phyloP scores from a whole-genome alignment of 2,888 invertebrate genomes.

The Nasonia oneida region DNA sequence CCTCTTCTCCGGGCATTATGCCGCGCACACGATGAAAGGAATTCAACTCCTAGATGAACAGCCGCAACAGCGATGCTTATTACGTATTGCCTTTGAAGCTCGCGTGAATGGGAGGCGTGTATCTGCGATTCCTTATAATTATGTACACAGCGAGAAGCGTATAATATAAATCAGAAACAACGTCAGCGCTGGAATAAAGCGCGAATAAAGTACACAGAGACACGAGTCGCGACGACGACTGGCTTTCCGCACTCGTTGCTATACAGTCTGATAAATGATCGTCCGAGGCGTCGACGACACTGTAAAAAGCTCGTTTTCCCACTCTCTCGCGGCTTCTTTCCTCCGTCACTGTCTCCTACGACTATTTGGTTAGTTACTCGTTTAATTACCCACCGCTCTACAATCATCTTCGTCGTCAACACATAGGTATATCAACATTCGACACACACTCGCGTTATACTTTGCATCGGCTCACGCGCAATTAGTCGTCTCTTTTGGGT shows the following conservation, averaged over 20 bases:
- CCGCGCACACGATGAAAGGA: neutral
- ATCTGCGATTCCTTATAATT: neutral
- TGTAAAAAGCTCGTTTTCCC: constrained; percentile 64
- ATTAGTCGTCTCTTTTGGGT: constrained; percentile 28
- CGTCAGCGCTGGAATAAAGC: neutral
- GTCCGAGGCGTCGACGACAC: constrained; percentile 50
- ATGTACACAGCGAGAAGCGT: neutral
- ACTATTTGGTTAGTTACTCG: neutral
- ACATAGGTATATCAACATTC: too few species aligned
- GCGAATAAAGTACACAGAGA: neutral
- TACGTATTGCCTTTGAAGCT: neutral
- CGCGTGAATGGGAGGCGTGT: neutral
- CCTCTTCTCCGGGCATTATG: neutral
- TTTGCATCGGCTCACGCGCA: constrained; percentile 43
- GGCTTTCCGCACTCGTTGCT: neutral
- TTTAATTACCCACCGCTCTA: neutral
- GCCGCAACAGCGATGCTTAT: neutral
- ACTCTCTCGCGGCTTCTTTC: constrained; percentile 14
- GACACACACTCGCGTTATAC: neutral
- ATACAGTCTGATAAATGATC: constrained; percentile 67
- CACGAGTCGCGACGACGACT: constrained; percentile 19
- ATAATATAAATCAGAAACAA: neutral
- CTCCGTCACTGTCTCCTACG: neutral
- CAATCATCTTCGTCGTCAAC: neutral
- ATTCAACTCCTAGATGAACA: neutral